Base-by-base conservation (phyloP, 2,113 vertebrate genomes). In the Rhea pennata region DNA sequence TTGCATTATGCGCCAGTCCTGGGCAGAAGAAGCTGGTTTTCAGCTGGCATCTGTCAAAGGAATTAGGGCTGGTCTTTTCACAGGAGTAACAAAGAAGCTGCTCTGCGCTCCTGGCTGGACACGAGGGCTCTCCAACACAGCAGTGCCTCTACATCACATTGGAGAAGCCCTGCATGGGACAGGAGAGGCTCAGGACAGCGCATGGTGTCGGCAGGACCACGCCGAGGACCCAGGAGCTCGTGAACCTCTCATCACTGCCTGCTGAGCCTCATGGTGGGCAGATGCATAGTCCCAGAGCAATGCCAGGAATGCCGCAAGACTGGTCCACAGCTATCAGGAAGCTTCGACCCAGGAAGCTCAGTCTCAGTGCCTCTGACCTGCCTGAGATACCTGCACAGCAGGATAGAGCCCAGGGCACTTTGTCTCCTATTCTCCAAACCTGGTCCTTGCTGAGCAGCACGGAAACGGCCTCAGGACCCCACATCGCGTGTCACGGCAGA, bases 181-280 rank as follows among this genome's bases (percentile, higher is more conserved):
- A 40, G 42, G 33, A n/a, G 42, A 46, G 31, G 26, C 29, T 54
- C 42, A n/a, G 40, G 24, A 44, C 20, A 12, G 44, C 26, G 24
- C 78, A 50, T 12, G 4, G 29, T 10, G 5, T 74, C 29, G n/a
- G 17, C 56, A 51, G 80, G 31, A 29, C 19, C 1, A 1, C 24
- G n/a, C 22, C 27, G 33, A n/a, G 50, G 82, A 69, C 33, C 7
- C 4, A 5, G 48, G 48, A 44, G 39, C 67, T 87, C 27, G 9
- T 14, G 39, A 1, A 67, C 40, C n/a, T 7, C 40, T 87, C 19
- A 5, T n/a, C 39, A 17, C 42, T 19, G 16, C 64, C 48, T 56
- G 51, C 36, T 51, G 33, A 44, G 64, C 1, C 2, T 50, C 48
- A 31, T 1, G 0, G 21, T 39, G n/a, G 19, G n/a, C 36, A 36